These are phyloP conservation scores for Elephas maximus DNA, from an alignment of 2,113 vertebrate genomes.

Conservation along the genomic window DNA sequence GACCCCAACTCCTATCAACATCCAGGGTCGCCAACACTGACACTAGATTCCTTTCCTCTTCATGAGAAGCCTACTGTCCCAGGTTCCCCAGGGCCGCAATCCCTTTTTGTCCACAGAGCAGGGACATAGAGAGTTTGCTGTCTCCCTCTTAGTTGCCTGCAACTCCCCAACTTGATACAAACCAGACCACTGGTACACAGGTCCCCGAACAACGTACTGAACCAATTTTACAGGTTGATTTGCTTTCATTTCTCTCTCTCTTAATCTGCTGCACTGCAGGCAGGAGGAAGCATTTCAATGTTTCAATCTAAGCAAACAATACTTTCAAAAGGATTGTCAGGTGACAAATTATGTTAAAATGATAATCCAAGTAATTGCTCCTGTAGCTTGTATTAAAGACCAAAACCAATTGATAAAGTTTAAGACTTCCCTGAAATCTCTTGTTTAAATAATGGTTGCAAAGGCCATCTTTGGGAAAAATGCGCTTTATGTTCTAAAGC, in stretches of 20 bases:
- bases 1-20: background rate
- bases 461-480: conserved; percentile 68
- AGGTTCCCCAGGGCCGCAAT: background rate
- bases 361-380: conserved; percentile 80
- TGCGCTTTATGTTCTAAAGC: conserved; percentile 67
- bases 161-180: background rate
- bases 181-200: conserved; percentile 25
- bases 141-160: background rate
- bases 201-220: background rate
- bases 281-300: conserved; percentile 57
- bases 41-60: background rate
- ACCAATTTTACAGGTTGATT: conserved; percentile 66
- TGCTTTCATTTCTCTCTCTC: conserved; percentile 43
- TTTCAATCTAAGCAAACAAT: conserved; percentile 79
- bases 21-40: background rate
- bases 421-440: conserved; percentile 64
- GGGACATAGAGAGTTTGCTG: background rate
- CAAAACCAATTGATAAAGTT: conserved; percentile 71
- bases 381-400: conserved; percentile 68
- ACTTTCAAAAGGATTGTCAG: conserved; percentile 76
- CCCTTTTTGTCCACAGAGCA: background rate
- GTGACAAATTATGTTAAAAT: conserved; percentile 79
- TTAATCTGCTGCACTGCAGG: conserved; percentile 74
- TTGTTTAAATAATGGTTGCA: conserved; percentile 68
- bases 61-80: background rate